phyloP scores from a whole-genome alignment of 2,888 invertebrate species.

The Aporophyla nigra region DNA sequence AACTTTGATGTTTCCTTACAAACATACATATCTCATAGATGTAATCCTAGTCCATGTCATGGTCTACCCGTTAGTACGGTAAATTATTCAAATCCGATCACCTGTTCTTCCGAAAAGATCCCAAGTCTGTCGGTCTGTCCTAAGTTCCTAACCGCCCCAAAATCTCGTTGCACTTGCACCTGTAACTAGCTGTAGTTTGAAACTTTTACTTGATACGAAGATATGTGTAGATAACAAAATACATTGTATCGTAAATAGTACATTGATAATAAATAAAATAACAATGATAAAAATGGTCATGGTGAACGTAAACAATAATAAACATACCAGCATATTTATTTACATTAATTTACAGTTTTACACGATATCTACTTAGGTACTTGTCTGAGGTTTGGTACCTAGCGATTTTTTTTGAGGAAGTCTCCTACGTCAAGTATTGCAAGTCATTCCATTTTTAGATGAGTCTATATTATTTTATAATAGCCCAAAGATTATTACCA shows the following conservation, averaged over 20 bases:
- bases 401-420: background rate
- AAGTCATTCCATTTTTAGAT: conserved; percentile 7
- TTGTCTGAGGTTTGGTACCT: background rate
- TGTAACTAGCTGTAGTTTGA: background rate
- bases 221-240: no score
- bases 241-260: no score
- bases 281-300: background rate
- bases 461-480: conserved; percentile 1
- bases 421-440: background rate
- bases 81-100: background rate
- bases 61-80: background rate
- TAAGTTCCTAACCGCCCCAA: background rate
- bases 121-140: background rate
- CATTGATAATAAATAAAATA: no score
- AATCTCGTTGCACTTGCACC: background rate
- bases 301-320: background rate
- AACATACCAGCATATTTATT: background rate
- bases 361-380: background rate
- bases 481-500: conserved; percentile 1
- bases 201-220: background rate
- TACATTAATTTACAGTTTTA: background rate
- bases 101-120: no score
- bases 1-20: no score
- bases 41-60: no score
- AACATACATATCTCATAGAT: no score